Evolutionary conservation across 2,888 invertebrate species (phyloP).

Genomic region (Alviniconcha strummeri): DNA sequence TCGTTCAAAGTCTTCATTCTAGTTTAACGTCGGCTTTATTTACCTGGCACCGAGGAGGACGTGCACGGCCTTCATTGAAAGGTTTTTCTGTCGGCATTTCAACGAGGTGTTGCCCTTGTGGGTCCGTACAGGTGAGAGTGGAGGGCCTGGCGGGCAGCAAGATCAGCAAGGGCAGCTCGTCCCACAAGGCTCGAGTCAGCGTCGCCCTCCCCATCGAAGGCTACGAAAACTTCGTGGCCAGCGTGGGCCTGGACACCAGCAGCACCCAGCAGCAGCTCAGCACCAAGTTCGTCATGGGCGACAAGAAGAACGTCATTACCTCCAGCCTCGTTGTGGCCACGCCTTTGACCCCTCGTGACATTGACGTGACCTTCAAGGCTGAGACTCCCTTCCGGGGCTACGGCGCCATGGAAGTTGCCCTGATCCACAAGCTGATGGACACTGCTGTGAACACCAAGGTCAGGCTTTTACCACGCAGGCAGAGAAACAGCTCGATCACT

Average conservation of each 20-base stretch:
- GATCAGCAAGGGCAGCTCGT: background rate
- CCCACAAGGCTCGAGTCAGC: conserved; percentile 28
- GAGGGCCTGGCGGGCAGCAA: conserved; percentile 26
- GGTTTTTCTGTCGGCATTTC: no score
- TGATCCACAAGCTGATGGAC: conserved; percentile 49
- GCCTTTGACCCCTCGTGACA: conserved; percentile 46
- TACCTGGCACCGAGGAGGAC: no score
- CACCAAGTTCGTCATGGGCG: conserved; percentile 50
- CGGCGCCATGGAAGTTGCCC: conserved; percentile 41
- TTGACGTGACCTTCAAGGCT: conserved; percentile 47
- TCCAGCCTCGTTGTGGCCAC: conserved; percentile 47
- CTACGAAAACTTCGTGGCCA: conserved; percentile 35
- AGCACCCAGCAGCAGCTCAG: conserved; percentile 41
- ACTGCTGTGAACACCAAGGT: conserved; percentile 30
- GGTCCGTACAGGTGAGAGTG: conserved; percentile 4
- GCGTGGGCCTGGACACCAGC: conserved; percentile 42
- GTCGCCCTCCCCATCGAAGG: conserved; percentile 31
- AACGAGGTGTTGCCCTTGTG: no score
- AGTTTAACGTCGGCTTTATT: no score
- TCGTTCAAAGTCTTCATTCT: no score
- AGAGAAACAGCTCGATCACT: background rate
- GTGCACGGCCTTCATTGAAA: no score
- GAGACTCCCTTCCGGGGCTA: conserved; percentile 51
- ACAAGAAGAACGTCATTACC: conserved; percentile 48
- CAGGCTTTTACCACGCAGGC: background rate